These are phyloP conservation scores for Acleris emargana DNA, from an alignment of 2,888 invertebrate genomes.

Conservation along the genomic window DNA sequence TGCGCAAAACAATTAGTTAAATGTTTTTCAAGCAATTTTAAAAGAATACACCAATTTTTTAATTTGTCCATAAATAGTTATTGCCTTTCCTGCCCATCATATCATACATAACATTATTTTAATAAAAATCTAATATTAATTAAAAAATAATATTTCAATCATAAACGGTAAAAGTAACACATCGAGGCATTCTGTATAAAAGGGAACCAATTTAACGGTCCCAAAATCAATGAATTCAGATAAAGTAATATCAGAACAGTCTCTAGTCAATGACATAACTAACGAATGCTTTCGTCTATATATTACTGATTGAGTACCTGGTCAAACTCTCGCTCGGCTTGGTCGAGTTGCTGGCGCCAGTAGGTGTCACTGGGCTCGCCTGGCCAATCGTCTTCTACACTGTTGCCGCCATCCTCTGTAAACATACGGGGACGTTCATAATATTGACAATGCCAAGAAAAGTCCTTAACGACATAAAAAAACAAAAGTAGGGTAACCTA, in stretches of 20 bases:
- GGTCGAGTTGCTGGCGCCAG: slow-evolving; percentile 77
- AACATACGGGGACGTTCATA: slow-evolving; percentile 22
- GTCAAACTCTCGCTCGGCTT: slow-evolving; percentile 77
- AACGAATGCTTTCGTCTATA: not conserved
- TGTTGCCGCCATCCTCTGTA: slow-evolving; percentile 76
- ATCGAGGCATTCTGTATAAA: not conserved
- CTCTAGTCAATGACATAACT: not conserved
- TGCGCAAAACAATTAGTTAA: slow-evolving; percentile 2
- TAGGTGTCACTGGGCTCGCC: slow-evolving; percentile 84
- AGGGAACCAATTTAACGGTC: not conserved
- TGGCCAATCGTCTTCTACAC: slow-evolving; percentile 73
- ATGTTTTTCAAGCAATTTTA: not conserved
- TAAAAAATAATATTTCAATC: too few species aligned
- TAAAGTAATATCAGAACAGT: not conserved
- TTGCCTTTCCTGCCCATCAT: not conserved
- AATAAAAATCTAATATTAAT: not conserved
- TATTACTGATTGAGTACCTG: slow-evolving; percentile 59
- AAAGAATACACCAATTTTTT: slow-evolving; percentile 9
- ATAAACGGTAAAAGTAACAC: not conserved
- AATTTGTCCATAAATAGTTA: not conserved
- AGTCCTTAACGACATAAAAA: too few species aligned
- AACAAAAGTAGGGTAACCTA: too few species aligned
- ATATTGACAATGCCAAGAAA: not conserved
- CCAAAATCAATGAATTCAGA: too few species aligned
- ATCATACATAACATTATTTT: not conserved